Evolutionary conservation across 2,888 invertebrate species (phyloP).

Genomic region (Diaphora mendica): DNA sequence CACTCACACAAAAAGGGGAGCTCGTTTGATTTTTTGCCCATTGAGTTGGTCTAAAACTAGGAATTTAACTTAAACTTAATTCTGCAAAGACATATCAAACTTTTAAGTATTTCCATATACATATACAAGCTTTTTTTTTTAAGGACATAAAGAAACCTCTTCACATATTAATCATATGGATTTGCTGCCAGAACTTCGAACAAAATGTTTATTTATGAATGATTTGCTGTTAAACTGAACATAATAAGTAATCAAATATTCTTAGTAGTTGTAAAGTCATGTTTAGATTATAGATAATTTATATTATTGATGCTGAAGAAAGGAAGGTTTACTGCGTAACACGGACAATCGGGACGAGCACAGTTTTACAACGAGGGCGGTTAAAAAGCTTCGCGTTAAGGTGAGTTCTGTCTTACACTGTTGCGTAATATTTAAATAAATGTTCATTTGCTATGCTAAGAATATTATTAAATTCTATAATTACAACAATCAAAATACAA

Average conservation of each 20-base stretch:
- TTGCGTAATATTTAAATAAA: conserved; percentile 24
- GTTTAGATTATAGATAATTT: conserved; percentile 72
- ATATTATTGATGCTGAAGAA: conserved; percentile 76
- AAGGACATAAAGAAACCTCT: not conserved
- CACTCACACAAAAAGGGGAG: too few species aligned
- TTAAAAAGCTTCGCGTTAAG: conserved; percentile 80
- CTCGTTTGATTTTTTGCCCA: too few species aligned
- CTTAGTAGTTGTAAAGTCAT: conserved; percentile 52
- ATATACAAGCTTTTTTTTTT: too few species aligned
- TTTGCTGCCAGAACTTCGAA: conserved; percentile 3
- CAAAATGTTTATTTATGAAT: conserved; percentile 34
- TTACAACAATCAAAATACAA: not conserved
- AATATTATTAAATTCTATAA: not conserved
- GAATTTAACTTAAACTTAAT: not conserved
- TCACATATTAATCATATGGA: not conserved
- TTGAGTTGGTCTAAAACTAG: not conserved
- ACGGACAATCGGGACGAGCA: conserved; percentile 80
- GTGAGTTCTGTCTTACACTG: conserved; percentile 62
- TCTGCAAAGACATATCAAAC: not conserved
- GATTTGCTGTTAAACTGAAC: conserved; percentile 40
- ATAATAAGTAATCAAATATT: conserved; percentile 34
- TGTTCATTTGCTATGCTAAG: not conserved
- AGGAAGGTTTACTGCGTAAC: conserved; percentile 82
- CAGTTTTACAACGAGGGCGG: conserved; percentile 82
- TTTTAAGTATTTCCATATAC: too few species aligned